Percentiles rank a stretch among this genome's conserved stretches.
phyloP scores from a whole-genome alignment of 1,140 invertebrate species.

The Apis mellifera region DNA sequence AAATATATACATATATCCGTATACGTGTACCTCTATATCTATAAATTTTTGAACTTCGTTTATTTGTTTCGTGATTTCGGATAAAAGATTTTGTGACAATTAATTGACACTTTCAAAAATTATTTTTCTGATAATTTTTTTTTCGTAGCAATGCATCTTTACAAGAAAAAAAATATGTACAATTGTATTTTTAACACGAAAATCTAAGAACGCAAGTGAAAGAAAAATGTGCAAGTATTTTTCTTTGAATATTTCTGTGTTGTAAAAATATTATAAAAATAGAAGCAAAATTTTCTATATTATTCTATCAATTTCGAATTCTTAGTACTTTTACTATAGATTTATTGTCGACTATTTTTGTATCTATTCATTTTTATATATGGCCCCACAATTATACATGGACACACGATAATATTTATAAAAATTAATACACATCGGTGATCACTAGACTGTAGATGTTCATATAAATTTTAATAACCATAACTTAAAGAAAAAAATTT shows the following conservation, averaged over 20 bases:
- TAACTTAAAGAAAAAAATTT: no score
- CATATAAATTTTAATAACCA: no score
- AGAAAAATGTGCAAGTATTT: neutral
- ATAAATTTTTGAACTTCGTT: neutral
- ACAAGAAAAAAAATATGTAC: neutral
- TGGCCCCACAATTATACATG: neutral
- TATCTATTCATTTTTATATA: neutral
- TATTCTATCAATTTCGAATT: no score
- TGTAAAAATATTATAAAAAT: neutral
- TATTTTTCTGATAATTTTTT: no score
- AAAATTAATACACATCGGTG: neutral
- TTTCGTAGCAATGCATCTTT: neutral
- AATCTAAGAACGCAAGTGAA: neutral
- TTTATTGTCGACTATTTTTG: conserved; percentile 18
- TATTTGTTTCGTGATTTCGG: neutral
- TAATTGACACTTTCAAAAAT: conserved; percentile 13
- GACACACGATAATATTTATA: conserved; percentile 20
- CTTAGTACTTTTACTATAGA: no score
- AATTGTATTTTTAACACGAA: neutral
- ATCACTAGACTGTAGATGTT: neutral
- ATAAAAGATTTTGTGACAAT: conserved; percentile 1
- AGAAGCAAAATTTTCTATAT: neutral
- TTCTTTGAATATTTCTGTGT: neutral
- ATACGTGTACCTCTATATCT: neutral
- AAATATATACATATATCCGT: conserved; percentile 27